Base-by-base conservation (phyloP, 2,797 vertebrate genomes). In the Lutjanus argentimaculatus region DNA sequence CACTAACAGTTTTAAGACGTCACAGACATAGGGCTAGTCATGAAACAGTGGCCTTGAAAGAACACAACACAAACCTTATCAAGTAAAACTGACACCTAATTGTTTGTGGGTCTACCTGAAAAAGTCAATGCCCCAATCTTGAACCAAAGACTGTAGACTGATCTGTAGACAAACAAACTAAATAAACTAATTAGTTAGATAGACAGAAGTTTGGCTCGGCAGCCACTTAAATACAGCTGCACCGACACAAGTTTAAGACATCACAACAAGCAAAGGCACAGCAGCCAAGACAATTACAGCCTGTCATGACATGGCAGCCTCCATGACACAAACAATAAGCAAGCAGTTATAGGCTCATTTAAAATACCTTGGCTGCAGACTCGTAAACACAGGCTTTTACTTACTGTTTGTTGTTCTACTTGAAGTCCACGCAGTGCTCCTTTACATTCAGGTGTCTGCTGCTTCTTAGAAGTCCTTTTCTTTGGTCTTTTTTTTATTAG, bases 151-250 rank as follows among this genome's bases (percentile, higher is more conserved):
- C 25, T 2, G 52, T 21, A 53, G 16, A 59, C 45, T 51, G 15
- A 30, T 72, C 21, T 58, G 8, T 22, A 57, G 25, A n/a, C n/a
- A n/a, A n/a, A 45, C 21, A 40, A 21, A 21, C 48, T 59, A 40
- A 55, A n/a, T 10, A 45, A 48, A 51, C 64, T 36, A 40, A 30
- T 17, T 16, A 30, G 30, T 49, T 17, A 59, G 46, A 30, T 51
- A 63, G 45, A 72, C 58, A 64, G 30, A 61, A 70, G 30, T 63
- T 80, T 67, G 69, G n/a, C 78, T 80, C 62, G 61, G 16, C 78
- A n/a, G 48, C 19, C 55, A 15, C 36, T 56, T 62, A 40, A 46
- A 59, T 62, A 65, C 68, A 73, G 49, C 55, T 22, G 58, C 51
- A 67, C n/a, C 2, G 2, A 49, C 58, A 62, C 43, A 67, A 72